Evolutionary conservation across 1,140 invertebrate genomes (phyloP).

Genomic region (Chrysoperla carnea): DNA sequence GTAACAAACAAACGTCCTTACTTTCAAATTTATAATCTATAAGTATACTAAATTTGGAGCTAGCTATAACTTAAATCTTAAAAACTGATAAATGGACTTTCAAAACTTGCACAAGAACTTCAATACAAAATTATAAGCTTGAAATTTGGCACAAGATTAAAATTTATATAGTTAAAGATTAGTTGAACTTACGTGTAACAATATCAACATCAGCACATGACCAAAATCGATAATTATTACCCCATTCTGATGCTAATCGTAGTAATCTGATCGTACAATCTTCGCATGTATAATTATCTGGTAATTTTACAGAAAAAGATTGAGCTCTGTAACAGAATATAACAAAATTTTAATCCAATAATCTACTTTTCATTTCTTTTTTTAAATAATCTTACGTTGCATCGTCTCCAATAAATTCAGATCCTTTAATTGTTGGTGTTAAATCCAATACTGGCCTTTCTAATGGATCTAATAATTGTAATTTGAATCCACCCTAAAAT

Average conservation of each 20-base stretch:
- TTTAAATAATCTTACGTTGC: constrained; percentile 42
- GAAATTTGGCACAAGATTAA: too few relatives aligned
- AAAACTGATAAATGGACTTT: too few relatives aligned
- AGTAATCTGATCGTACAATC: constrained; percentile 82
- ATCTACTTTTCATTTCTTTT: constrained; percentile 1
- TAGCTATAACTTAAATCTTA: too few relatives aligned
- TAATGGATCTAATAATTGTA: constrained; percentile 65
- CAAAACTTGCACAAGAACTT: too few relatives aligned
- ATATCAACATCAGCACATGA: constrained; percentile 92
- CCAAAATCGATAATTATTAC: constrained; percentile 71
- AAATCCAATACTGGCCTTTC: constrained; percentile 68
- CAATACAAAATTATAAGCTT: too few relatives aligned
- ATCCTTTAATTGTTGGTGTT: constrained; percentile 58
- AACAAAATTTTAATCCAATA: constrained; percentile 1
- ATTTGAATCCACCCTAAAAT: constrained; percentile 68
- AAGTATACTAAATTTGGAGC: too few relatives aligned
- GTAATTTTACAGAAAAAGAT: constrained; percentile 57
- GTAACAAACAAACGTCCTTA: too few relatives aligned
- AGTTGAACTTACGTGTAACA: constrained; percentile 26
- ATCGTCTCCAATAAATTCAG: constrained; percentile 64
- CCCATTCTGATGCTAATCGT: constrained; percentile 80
- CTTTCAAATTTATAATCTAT: too few relatives aligned
- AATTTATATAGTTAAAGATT: not conserved
- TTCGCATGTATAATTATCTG: constrained; percentile 62
- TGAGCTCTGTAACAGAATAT: constrained; percentile 47